A percentile compares a stretch with the other conserved stretches of the same genome.
These are phyloP conservation scores for Excalfactoria chinensis DNA, from an alignment of 2,113 vertebrate species.

Conservation along the genomic window DNA sequence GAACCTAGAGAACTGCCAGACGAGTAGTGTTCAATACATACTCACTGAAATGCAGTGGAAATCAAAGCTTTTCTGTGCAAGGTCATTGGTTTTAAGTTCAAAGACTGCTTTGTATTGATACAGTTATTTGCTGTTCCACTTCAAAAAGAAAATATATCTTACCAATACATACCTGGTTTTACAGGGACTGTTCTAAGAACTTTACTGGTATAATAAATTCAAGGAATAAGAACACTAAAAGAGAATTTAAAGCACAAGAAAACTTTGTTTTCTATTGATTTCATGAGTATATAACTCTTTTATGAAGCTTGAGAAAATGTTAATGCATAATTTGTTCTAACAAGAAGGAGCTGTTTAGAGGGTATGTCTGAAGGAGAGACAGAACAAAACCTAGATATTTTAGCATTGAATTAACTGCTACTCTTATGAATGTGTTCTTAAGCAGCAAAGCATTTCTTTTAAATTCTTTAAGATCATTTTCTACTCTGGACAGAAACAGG, in stretches of 20 bases:
- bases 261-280: neutral
- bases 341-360: neutral
- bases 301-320: neutral
- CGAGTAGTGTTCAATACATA: neutral
- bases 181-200: accelerated
- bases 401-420: neutral
- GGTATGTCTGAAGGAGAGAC: neutral
- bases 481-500: neutral
- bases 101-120: neutral
- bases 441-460: neutral
- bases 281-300: neutral
- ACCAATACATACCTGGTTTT: neutral
- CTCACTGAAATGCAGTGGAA: neutral
- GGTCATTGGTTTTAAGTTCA: neutral
- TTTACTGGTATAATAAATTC: neutral
- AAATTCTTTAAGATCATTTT: neutral
- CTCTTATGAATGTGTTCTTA: neutral
- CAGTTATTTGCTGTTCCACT: neutral
- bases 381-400: neutral
- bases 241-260: neutral
- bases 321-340: neutral
- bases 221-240: neutral
- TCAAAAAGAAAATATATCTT: neutral
- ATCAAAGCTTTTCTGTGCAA: neutral
- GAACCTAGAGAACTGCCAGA: neutral